These are phyloP conservation scores for Oscheius sp. DNA, from an alignment of 2,888 invertebrate genomes.

Conservation along the genomic window DNA sequence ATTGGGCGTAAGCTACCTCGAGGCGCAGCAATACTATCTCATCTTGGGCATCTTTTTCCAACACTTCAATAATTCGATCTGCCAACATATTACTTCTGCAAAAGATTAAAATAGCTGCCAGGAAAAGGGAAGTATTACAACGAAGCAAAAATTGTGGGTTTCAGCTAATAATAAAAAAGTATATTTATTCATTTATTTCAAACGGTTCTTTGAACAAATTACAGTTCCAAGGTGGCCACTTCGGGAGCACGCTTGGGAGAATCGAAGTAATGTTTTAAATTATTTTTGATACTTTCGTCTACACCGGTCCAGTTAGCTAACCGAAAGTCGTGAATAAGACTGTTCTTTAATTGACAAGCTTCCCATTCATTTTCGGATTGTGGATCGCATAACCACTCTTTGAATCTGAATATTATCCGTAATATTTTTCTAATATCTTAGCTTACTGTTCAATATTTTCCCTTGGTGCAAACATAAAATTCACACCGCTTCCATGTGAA, in stretches of 20 bases:
- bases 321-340: slow-evolving; percentile 6
- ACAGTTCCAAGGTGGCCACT: slow-evolving; percentile 35
- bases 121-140: background rate
- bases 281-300: background rate
- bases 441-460: slow-evolving; percentile 30
- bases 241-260: background rate
- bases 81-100: too few species aligned
- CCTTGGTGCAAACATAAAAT: slow-evolving; percentile 1
- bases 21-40: too few species aligned
- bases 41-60: background rate
- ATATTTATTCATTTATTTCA: background rate
- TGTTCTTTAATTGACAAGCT: slow-evolving; percentile 8
- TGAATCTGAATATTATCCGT: slow-evolving; percentile 17
- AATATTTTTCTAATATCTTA: background rate
- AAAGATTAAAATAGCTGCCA: background rate
- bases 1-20: too few species aligned
- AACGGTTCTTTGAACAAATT: background rate
- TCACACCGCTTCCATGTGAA: background rate
- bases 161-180: background rate
- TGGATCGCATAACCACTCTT: slow-evolving; percentile 33
- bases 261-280: slow-evolving; percentile 22
- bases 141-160: background rate
- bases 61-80: background rate
- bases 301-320: slow-evolving; percentile 1
- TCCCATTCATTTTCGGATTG: slow-evolving; percentile 28